A percentile compares a stretch with the other conserved stretches of the same genome.
Conservation (phyloP, 37 sponge, comb jelly and placozoan genomes). For the Cliona cf. orientalis region DNA sequence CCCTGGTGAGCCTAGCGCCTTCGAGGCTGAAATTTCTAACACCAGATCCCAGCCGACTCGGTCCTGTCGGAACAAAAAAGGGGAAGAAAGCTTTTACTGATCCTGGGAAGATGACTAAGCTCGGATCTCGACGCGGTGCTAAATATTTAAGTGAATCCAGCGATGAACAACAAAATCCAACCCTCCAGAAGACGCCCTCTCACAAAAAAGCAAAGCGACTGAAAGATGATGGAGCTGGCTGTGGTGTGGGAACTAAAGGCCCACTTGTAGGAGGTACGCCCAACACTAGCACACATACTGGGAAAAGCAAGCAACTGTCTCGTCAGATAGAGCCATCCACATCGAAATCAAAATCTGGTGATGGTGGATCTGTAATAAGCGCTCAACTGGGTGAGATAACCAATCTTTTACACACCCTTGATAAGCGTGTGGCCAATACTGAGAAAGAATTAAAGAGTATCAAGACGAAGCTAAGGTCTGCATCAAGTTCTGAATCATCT, state of each 20-base stretch:
- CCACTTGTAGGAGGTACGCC: too few species aligned
- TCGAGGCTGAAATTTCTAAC: too few species aligned
- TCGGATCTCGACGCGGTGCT: not conserved
- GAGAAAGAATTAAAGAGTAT: not conserved
- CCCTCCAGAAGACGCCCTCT: not conserved
- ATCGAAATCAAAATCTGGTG: too few species aligned
- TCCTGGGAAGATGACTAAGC: not conserved
- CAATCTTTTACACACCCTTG: not conserved
- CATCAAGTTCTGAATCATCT: not conserved
- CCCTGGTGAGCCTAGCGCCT: too few species aligned
- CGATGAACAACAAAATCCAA: not conserved
- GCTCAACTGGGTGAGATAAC: constrained; percentile 5
- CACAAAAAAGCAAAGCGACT: not conserved
- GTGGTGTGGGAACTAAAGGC: too few species aligned
- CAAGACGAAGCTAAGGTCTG: not conserved
- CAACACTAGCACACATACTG: too few species aligned
- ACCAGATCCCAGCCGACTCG: too few species aligned
- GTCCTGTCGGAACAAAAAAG: too few species aligned
- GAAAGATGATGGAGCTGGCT: not conserved
- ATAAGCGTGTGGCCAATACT: not conserved
- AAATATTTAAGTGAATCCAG: not conserved
- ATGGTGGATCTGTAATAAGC: not conserved
- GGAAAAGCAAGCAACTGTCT: too few species aligned
- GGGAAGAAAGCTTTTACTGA: too few species aligned
- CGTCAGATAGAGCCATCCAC: too few species aligned